A percentile compares a stretch with the other conserved stretches of the same genome.
phyloP scores from a whole-genome alignment of 2,113 vertebrate genomes.

The Casuarius casuarius region DNA sequence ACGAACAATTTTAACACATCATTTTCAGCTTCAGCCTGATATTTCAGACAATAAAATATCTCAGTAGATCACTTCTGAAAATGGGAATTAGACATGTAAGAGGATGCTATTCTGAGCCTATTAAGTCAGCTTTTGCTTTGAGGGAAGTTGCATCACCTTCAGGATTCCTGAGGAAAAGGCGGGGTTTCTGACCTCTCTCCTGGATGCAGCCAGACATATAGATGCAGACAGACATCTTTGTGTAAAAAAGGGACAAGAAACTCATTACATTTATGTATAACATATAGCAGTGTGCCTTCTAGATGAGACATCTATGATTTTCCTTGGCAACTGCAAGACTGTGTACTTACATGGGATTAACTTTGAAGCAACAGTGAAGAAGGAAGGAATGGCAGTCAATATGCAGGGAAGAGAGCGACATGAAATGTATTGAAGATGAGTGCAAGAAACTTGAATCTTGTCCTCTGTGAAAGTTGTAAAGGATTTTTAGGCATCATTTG shows the following conservation, averaged over 20 bases:
- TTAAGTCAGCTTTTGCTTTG: background rate
- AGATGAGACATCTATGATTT: background rate
- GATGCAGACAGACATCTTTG: background rate
- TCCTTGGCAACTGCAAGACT: background rate
- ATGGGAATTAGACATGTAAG: background rate
- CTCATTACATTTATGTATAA: background rate
- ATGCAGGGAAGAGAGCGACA: background rate
- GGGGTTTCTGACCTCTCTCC: background rate
- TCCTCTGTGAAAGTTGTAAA: background rate
- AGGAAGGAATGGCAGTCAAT: background rate
- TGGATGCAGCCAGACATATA: no score
- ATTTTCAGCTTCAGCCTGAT: background rate
- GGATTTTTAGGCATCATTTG: background rate
- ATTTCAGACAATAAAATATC: background rate
- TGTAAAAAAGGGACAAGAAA: background rate
- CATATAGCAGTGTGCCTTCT: background rate
- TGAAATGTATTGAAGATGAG: background rate
- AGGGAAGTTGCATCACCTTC: background rate
- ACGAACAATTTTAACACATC: background rate
- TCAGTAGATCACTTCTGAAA: background rate
- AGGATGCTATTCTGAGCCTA: background rate
- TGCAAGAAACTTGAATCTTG: background rate
- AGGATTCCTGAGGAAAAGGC: background rate
- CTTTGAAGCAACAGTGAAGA: background rate
- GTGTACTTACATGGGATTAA: background rate